Percentiles rank a stretch among this genome's conserved stretches.
phyloP scores from a whole-genome alignment of 2,797 vertebrate genomes.

The Cossypha caffra region DNA sequence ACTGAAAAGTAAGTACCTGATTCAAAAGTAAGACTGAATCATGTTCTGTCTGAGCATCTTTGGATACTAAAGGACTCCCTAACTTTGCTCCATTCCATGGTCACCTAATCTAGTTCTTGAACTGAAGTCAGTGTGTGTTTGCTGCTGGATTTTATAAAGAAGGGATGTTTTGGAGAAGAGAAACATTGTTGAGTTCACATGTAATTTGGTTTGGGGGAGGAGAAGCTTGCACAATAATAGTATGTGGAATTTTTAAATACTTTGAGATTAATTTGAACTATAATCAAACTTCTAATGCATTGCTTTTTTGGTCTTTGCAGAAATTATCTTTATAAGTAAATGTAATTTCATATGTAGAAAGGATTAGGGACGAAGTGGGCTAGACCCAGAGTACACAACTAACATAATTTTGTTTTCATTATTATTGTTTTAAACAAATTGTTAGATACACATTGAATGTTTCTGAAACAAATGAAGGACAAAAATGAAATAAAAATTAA shows the following conservation, averaged over 20 bases:
- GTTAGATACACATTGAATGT: background rate
- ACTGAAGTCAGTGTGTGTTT: too few relatives aligned
- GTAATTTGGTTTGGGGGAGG: too few relatives aligned
- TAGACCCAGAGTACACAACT: background rate
- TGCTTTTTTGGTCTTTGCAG: background rate
- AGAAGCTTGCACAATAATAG: background rate
- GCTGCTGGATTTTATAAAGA: background rate
- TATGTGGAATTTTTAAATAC: background rate
- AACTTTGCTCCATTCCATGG: fast-evolving
- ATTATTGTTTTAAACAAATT: background rate
- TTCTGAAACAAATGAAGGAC: background rate
- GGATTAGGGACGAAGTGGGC: background rate
- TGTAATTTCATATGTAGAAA: background rate
- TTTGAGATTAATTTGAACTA: background rate
- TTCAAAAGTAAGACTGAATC: background rate
- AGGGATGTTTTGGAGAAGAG: background rate
- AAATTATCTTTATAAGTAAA: background rate
- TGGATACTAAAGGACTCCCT: background rate
- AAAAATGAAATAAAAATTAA: background rate
- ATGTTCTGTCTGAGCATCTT: background rate
- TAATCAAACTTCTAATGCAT: background rate
- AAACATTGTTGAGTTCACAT: too few relatives aligned
- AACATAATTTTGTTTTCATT: background rate
- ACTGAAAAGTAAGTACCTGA: background rate
- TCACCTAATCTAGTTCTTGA: background rate